Evolutionary conservation across 2,888 invertebrate genomes (phyloP).

Genomic region (Apodemia mormo): DNA sequence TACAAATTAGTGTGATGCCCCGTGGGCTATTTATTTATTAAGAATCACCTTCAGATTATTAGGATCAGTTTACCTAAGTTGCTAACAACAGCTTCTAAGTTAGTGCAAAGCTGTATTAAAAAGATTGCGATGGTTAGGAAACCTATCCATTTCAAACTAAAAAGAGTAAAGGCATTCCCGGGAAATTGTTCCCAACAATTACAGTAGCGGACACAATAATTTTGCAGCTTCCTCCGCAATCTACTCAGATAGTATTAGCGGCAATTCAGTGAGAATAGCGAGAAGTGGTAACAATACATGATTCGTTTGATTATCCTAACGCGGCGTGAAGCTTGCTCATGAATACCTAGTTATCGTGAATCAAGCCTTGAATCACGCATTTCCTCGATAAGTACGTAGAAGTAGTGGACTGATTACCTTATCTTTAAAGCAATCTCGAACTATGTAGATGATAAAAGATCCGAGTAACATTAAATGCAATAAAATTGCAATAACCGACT

Average conservation of each 20-base stretch:
- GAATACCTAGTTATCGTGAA: constrained; percentile 9
- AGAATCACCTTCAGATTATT: too few relatives aligned
- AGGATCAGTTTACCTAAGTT: too few relatives aligned
- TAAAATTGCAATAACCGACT: too few relatives aligned
- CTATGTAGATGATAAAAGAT: too few relatives aligned
- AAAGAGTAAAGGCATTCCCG: constrained; percentile 30
- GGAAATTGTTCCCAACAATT: constrained; percentile 52
- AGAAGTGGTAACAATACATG: constrained; percentile 50
- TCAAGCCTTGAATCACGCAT: constrained; percentile 2
- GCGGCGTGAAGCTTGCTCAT: constrained; percentile 37
- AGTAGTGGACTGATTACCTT: too few relatives aligned
- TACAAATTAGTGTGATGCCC: too few relatives aligned
- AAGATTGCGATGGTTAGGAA: background rate
- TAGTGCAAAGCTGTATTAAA: too few relatives aligned
- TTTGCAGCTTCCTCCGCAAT: constrained; percentile 58
- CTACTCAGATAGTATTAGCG: constrained; percentile 49
- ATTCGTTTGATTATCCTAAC: constrained; percentile 41
- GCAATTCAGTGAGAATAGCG: constrained; percentile 56
- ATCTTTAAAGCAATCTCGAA: background rate
- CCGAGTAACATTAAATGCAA: too few relatives aligned
- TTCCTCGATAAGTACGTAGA: background rate
- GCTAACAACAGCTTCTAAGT: too few relatives aligned
- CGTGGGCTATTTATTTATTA: too few relatives aligned
- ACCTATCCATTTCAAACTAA: background rate
- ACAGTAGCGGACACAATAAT: constrained; percentile 63